Conservation (phyloP, 2,888 invertebrate genomes). For the Polyommatus icarus region DNA sequence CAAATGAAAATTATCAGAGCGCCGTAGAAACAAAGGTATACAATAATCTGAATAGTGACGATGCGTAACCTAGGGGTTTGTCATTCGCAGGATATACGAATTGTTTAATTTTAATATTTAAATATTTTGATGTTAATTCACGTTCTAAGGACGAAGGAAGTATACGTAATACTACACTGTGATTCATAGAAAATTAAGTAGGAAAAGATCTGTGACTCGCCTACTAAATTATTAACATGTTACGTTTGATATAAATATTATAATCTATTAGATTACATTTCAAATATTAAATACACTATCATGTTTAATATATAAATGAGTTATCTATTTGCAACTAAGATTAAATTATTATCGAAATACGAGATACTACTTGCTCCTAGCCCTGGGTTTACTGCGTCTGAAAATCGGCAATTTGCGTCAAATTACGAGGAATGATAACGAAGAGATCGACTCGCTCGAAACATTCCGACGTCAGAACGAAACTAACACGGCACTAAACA, state of each 20-base stretch:
- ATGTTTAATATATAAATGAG: not conserved
- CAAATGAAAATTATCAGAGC: not conserved
- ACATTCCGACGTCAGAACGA: constrained; percentile 22
- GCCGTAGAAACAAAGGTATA: not conserved
- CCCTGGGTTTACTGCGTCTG: not conserved
- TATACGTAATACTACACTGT: not conserved
- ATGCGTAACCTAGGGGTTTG: not conserved
- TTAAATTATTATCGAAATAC: not conserved
- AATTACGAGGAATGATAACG: constrained; percentile 8
- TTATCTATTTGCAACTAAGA: not conserved
- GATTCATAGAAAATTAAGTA: not conserved
- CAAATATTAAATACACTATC: not conserved
- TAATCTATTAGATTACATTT: not conserved
- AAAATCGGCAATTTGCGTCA: not conserved
- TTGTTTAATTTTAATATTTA: not conserved
- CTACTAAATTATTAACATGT: not conserved
- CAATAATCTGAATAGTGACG: not conserved
- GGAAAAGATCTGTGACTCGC: not conserved
- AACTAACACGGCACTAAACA: not conserved
- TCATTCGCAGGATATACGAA: constrained; percentile 14
- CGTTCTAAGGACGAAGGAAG: constrained; percentile 11
- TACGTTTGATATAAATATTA: not conserved
- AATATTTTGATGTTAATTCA: constrained; percentile 5
- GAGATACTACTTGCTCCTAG: not conserved
- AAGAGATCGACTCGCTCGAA: constrained; percentile 19